A percentile compares a stretch with the other conserved stretches of the same genome.
Conservation (phyloP, 1,140 invertebrate genomes). For the Drosophila kanapiae region DNA sequence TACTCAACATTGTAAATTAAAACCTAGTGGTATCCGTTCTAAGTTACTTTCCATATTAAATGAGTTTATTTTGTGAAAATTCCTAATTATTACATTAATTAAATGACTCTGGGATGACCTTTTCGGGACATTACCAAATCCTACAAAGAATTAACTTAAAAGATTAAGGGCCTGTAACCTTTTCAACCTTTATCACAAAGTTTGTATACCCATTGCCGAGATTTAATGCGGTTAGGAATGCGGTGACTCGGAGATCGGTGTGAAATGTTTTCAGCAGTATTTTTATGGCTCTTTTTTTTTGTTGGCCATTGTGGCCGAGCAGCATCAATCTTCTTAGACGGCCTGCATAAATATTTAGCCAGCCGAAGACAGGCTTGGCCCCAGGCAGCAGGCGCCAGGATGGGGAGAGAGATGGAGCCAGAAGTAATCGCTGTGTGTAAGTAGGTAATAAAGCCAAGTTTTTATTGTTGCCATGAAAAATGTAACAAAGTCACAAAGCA, state of each 20-base stretch:
- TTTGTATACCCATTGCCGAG: constrained; percentile 2
- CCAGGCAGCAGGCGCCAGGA: neutral
- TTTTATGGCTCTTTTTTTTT: constrained; percentile 44
- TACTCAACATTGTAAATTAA: too few species aligned
- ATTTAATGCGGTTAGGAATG: constrained; percentile 42
- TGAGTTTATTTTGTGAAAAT: neutral
- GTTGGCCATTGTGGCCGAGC: constrained; percentile 52
- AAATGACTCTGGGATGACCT: neutral
- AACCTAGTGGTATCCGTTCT: too few species aligned
- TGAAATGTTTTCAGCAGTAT: constrained; percentile 61
- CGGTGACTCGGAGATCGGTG: constrained; percentile 46
- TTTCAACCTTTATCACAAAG: constrained; percentile 13
- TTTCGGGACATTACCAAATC: neutral
- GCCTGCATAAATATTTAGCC: constrained; percentile 77
- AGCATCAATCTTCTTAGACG: constrained; percentile 75
- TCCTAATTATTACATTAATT: neutral
- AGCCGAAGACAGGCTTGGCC: constrained; percentile 36
- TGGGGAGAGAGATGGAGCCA: neutral
- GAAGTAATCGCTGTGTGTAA: constrained; percentile 63
- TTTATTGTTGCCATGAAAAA: constrained; percentile 80
- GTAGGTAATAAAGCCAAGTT: constrained; percentile 78
- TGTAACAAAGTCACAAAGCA: constrained; percentile 82
- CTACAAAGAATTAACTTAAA: neutral
- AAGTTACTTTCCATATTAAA: neutral
- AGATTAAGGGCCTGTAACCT: neutral